Evolutionary conservation across 2,797 vertebrate genomes (phyloP), one percentile per base, ranked within the genome.

Genomic region (Poeciliopsis presidionis): DNA sequence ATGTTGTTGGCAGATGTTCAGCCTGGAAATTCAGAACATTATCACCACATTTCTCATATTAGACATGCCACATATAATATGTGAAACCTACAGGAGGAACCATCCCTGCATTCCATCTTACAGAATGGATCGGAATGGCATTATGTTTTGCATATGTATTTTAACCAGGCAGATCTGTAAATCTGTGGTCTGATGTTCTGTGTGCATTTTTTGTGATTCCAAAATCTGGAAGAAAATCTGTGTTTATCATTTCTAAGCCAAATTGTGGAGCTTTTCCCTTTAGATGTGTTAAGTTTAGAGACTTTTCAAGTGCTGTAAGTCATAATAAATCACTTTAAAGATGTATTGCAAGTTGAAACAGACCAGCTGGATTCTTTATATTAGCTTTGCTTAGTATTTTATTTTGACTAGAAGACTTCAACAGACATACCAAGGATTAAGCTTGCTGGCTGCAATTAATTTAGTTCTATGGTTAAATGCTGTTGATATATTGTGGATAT

Each of bases 311-410:
- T 78, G 73, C 79, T 36, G 61, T 84, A 90, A 88, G 91, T 92
- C 81, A 73, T 81, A 91, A 91, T 81, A 91, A 91, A 91, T 77
- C 83, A 70, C 89, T 91, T 84, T 88, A 93, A 91, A 91, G 88
- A 91, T 93, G 88, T 73, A 72, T 85, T 73, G 51, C 89, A 94
- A 94, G 86, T 91, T 84, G 86, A 92, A 93, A 89, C 87, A 92
- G 84, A 81, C 81, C 43, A 81, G 84, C 67, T 16, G 71, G 84
- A 79, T 86, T 93, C 85, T 92, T 92, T 91, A 85, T 92, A 74
- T 91, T 90, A 85, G 83, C 63, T 89, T 89, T 83, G 67, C 79
- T 88, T 87, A 74, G 74, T 80, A 86, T 90, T 78, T 86, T 92
- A 88, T 93, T 94, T 92, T 90, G 90, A 90, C 87, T 89, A 71